Base-by-base conservation (phyloP, 1,140 invertebrate genomes). In the Cyrtorhinus lividipennis region DNA sequence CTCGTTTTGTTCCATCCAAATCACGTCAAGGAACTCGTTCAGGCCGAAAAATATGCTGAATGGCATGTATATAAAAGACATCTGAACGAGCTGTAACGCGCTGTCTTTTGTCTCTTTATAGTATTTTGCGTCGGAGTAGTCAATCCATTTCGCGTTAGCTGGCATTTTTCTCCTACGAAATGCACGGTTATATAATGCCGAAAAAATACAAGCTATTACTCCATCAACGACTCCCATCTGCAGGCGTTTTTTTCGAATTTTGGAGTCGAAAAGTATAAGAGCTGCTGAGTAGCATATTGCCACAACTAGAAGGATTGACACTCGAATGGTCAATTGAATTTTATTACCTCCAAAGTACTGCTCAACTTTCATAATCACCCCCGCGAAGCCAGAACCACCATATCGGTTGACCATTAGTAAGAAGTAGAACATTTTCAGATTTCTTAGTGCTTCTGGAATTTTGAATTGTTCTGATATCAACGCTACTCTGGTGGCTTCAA, bases 1-100 rank as follows among this genome's bases (percentile, higher is more conserved):
- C 10, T 53, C 48, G 48, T 53, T 53, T 20, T 53, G 48, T 22
- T 53, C 48, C 48, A 53, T 53, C 48, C 48, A 53, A 10, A 53
- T 53, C 12, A 22, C 48, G 20, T 53, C 48, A 20, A 53, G 48
- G 18, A 53, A 53, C 20, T 53, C 48, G 48, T 53, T 53, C 48
- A 53, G 20, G 5, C 48, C 48, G 20, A 53, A 53, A 53, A 53
- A 53, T 15, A 53, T 10, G 48, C 48, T 53, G 20, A 53, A 53
- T 15, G 48, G 48, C 8, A 53, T 5, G 20, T 13, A 53, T 15
- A 53, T 53, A 13, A 53, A 22, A 5, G 48, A 53, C 48, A 53
- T 53, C 20, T 53, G 48, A 12, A 53, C 48, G 10, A 53, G 20
- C 20, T 53, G 48, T 15, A 53, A 12, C 5, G 48, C 48, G 20